These are phyloP conservation scores for Idaea aversata DNA, from an alignment of 2,888 invertebrate genomes.

Conservation along the genomic window DNA sequence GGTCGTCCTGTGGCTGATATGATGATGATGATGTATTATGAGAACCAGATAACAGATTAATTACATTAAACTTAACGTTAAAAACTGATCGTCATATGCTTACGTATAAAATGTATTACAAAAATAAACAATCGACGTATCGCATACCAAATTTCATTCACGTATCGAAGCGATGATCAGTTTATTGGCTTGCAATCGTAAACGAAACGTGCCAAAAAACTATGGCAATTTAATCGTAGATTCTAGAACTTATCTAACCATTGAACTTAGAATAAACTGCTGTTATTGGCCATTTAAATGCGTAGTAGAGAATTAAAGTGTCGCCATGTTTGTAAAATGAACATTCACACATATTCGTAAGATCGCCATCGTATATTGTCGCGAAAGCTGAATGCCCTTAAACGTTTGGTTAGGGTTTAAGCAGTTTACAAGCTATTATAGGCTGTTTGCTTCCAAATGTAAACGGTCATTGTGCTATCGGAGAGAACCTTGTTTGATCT, in stretches of 20 bases:
- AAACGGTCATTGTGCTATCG: too few species aligned
- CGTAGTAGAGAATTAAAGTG: conserved; percentile 17
- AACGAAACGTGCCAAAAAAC: background rate
- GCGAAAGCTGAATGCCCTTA: conserved; percentile 54
- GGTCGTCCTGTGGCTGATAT: too few species aligned
- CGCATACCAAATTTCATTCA: background rate
- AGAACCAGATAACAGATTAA: too few species aligned
- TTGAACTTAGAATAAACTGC: conserved; percentile 21
- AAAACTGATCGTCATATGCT: background rate
- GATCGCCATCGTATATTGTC: conserved; percentile 10
- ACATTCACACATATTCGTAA: conserved; percentile 23
- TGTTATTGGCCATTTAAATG: background rate
- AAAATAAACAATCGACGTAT: background rate
- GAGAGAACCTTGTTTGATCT: too few species aligned
- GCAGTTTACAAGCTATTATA: conserved; percentile 11
- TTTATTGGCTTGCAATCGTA: background rate
- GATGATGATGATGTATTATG: too few species aligned
- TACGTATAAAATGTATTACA: too few species aligned
- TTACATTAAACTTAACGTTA: background rate
- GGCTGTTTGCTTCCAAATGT: too few species aligned
- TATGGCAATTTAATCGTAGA: background rate
- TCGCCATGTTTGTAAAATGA: conserved; percentile 19
- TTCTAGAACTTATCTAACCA: conserved; percentile 18
- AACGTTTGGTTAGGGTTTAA: conserved; percentile 44
- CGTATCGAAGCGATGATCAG: background rate